Evolutionary conservation across 2,888 invertebrate species (phyloP), one percentile per base, ranked within the genome.

Genomic region (Heliconius hortense): DNA sequence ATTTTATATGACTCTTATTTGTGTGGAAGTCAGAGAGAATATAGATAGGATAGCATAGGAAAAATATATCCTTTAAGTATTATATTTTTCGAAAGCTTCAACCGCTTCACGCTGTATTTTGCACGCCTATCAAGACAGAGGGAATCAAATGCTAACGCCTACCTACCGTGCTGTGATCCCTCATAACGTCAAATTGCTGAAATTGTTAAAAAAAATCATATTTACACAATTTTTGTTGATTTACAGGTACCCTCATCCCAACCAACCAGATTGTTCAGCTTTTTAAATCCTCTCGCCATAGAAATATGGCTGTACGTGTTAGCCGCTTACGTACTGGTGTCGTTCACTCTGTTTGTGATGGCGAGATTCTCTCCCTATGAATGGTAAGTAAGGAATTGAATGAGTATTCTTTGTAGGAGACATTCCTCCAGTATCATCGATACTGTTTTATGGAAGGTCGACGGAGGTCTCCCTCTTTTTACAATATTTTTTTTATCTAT

Each of bases 341-440:
- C 98, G 35, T 97, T 98, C 89, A 98, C 98, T 0, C 95, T 99
- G 82, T 99, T 99, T 91, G 97, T 99, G 74, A 97, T 99, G 96
- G 99, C 99, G 11, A 95, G 99, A 80, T 99, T 99, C 92, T 98
- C 98, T 48, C 99, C 99, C 1, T 98, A 98, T 89, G 99, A 99
- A 90, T 98, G 98, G 98, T 93, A 79, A 87, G 90, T 66, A 21
- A 24, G 21, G 13, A 2, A 26, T 64, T 26, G 21, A 59, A 15
- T 59, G 7, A 4, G 39, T 13, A 67, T 10, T 48, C 48, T 43
- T 43, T n/a, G 10, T 2, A 56, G 56, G 56, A 56, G 56, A 56
- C 8, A n/a, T n/a, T 48, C 7, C 48, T 48, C 7, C 18, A 48
- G 18, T 48, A 48, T 48, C 31, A 35, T 35, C 31, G 8, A 39